Evolutionary conservation across 2,113 vertebrate species (phyloP), one percentile per base, ranked within the genome.

Genomic region (Neomonachus schauinslandi): DNA sequence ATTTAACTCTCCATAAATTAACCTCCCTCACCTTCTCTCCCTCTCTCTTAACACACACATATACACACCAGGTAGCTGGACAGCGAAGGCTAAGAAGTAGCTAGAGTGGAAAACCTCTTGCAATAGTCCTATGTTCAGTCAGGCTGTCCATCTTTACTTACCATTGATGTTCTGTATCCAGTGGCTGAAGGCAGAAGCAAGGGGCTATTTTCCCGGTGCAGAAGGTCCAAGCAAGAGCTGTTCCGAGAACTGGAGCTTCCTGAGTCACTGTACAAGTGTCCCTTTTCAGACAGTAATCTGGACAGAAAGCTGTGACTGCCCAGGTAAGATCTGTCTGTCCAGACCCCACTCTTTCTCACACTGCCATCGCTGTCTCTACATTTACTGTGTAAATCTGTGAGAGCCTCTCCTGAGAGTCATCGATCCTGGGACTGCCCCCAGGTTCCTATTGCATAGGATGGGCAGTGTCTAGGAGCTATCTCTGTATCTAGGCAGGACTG

Each of bases 121-220:
- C 59, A 76, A 94, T 15, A n/a, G 12, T 39, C 63, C 49, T 26
- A 13, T 22, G 57, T 77, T 83, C 21, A n/a, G 16, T 55, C 90
- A 46, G 59, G 13, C 19, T 93, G 53, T 42, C 65, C 81, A 94
- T 88, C 90, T 98, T 97, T 99, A 99, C 99, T 99, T 98, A 99
- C 99, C 99, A 99, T 99, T 59, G 99, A 99, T 98, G 99, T 98
- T 98, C 99, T 99, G 85, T 99, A 99, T 28, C 99, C 99, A 84
- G 98, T 83, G 57, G 99, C 98, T 76, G 97, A 88, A 51, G 98
- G 72, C 13, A 98, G 95, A 46, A 99, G 98, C 22, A 99, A 99
- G 0, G 99, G 99, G n/a, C 99, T 98, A 88, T 99, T 99, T 76
- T 98, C 96, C 59, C 96, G 82, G 57, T 98, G 96, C 42, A 98